phyloP scores from a whole-genome alignment of 1,140 invertebrate species.

The Magallana angulata region DNA sequence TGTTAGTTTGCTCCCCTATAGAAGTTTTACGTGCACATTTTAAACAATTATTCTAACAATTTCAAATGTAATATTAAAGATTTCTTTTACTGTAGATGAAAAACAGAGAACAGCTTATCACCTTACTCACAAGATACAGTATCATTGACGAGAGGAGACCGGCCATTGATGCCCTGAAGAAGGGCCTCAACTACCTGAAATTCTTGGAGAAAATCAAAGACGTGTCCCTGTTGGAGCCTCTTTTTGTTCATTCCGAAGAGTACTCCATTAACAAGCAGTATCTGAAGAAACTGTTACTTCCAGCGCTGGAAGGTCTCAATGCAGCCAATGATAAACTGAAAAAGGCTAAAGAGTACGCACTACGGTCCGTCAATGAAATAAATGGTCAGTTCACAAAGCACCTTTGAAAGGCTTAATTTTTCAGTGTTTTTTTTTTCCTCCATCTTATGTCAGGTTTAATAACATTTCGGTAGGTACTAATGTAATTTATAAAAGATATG shows the following conservation, averaged over 20 bases:
- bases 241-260: conserved; percentile 49
- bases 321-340: conserved; percentile 18
- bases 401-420: no score
- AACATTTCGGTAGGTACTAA: no score
- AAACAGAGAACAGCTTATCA: conserved; percentile 32
- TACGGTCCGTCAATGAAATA: neutral
- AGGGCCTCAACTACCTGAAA: conserved; percentile 42
- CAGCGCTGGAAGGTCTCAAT: conserved; percentile 12
- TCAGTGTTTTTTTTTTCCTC: no score
- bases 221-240: conserved; percentile 39
- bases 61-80: neutral
- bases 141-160: conserved; percentile 45
- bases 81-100: conserved; percentile 7
- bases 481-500: no score
- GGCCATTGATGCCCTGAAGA: conserved; percentile 46
- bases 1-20: neutral
- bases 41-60: neutral
- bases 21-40: neutral
- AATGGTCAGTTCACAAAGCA: conserved; percentile 13
- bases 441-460: no score
- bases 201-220: conserved; percentile 39
- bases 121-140: conserved; percentile 31
- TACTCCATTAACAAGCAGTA: conserved; percentile 50
- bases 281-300: conserved; percentile 30
- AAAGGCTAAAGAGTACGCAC: conserved; percentile 14